Conservation (phyloP, 2,797 vertebrate species). For the Leptatherina wallacei region DNA sequence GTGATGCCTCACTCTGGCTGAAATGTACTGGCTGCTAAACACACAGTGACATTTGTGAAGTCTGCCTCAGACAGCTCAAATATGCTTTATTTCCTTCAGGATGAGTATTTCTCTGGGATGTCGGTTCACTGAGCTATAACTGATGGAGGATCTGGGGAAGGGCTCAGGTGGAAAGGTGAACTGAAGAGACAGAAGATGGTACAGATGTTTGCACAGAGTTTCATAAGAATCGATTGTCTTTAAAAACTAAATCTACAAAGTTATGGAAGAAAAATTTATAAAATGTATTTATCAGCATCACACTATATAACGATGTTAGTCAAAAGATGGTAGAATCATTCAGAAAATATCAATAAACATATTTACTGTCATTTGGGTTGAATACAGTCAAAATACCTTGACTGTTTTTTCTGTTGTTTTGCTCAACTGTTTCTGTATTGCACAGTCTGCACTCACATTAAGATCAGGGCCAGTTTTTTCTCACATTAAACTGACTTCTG, state of each 20-base stretch:
- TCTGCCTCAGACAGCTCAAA: constrained; percentile 33
- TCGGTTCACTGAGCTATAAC: constrained; percentile 44
- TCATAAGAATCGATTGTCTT: background rate
- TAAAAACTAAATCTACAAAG: too few species aligned
- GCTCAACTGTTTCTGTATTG: background rate
- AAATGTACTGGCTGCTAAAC: constrained; percentile 40
- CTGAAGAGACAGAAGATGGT: constrained; percentile 23
- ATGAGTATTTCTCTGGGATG: constrained; percentile 41
- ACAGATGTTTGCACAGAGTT: background rate
- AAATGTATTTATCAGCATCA: too few species aligned
- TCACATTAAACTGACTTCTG: constrained; percentile 19
- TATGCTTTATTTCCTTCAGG: constrained; percentile 46
- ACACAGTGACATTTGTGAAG: constrained; percentile 29
- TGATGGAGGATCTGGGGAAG: constrained; percentile 25
- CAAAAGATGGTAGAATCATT: background rate
- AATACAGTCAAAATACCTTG: background rate
- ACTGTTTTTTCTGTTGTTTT: background rate
- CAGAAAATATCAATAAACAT: background rate
- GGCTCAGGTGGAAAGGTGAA: constrained; percentile 27
- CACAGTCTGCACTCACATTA: too few species aligned
- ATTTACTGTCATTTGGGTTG: background rate
- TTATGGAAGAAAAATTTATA: background rate
- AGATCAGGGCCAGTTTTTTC: background rate
- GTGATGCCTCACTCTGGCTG: constrained; percentile 14
- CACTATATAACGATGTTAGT: too few species aligned